Percentiles rank a stretch among this genome's conserved stretches.
phyloP scores from a whole-genome alignment of 1,140 invertebrate genomes.

The Dufourea novaeangliae region DNA sequence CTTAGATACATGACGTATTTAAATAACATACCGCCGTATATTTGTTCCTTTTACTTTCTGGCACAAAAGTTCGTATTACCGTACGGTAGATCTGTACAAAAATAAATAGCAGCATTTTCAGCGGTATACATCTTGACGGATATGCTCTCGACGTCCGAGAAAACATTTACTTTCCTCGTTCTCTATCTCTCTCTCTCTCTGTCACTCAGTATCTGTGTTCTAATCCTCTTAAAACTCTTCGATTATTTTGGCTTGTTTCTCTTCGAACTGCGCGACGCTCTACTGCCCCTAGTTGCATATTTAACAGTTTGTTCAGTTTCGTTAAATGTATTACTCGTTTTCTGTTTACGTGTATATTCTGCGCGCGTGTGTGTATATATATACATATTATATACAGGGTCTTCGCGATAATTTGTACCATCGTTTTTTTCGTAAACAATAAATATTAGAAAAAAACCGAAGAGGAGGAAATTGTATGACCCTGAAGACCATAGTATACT shows the following conservation, averaged over 20 bases:
- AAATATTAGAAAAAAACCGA: no score
- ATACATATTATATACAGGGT: constrained; percentile 7
- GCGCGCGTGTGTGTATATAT: background rate
- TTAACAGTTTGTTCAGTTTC: constrained; percentile 50
- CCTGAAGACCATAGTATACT: no score
- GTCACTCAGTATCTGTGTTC: background rate
- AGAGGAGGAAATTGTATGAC: no score
- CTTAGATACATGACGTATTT: constrained; percentile 46
- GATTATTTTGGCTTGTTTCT: constrained; percentile 35
- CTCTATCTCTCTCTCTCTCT: constrained; percentile 3
- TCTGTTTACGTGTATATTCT: background rate
- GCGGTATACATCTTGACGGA: constrained; percentile 32
- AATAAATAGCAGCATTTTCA: constrained; percentile 73
- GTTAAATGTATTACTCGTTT: constrained; percentile 20
- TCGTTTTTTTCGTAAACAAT: no score
- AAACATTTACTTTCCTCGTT: constrained; percentile 15
- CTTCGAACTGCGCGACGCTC: constrained; percentile 18
- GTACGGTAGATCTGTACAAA: constrained; percentile 74
- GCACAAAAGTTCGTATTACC: constrained; percentile 70
- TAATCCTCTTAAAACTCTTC: constrained; percentile 52
- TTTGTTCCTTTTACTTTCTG: constrained; percentile 68
- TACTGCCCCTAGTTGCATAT: constrained; percentile 49
- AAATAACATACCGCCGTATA: constrained; percentile 51
- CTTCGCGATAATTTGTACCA: no score
- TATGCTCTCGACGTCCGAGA: background rate